phyloP scores from a whole-genome alignment of 2,797 vertebrate genomes.

The Remorina albescens region DNA sequence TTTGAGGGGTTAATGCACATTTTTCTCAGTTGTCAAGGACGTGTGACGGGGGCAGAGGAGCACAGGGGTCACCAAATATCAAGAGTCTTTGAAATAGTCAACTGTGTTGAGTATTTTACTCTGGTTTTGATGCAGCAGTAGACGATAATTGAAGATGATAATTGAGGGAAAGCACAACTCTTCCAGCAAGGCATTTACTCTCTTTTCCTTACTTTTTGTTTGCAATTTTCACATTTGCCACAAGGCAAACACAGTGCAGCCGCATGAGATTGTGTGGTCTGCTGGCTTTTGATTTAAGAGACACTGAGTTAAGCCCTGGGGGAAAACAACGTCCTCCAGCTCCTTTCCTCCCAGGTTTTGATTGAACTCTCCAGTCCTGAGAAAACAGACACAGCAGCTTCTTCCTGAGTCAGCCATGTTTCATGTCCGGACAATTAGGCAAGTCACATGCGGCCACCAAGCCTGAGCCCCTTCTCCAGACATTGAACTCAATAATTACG shows the following conservation, averaged over 20 bases:
- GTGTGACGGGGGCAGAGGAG: constrained; percentile 58
- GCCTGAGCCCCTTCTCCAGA: constrained; percentile 44
- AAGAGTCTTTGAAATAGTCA: constrained; percentile 56
- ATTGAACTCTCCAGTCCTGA: constrained; percentile 63
- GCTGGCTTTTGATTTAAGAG: constrained; percentile 25
- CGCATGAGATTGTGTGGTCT: constrained; percentile 32
- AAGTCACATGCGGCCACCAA: constrained; percentile 65
- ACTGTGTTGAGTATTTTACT: too few species aligned
- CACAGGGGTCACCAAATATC: constrained; percentile 64
- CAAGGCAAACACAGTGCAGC: constrained; percentile 19
- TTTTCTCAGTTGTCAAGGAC: constrained; percentile 74
- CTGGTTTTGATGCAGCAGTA: not conserved
- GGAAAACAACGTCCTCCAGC: constrained; percentile 36
- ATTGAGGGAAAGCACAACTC: constrained; percentile 7
- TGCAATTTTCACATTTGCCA: constrained; percentile 17
- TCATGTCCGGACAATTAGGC: constrained; percentile 79
- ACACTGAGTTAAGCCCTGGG: constrained; percentile 19
- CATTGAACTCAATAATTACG: constrained; percentile 62
- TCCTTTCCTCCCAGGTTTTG: constrained; percentile 64
- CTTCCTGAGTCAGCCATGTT: constrained; percentile 68
- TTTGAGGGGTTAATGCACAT: constrained; percentile 76
- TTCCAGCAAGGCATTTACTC: not conserved
- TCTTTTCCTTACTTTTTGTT: not conserved
- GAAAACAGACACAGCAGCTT: constrained; percentile 73
- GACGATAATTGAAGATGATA: constrained; percentile 13